These are phyloP conservation scores for Polydrusus tereticollis DNA, from an alignment of 2,888 invertebrate genomes.

Conservation along the genomic window DNA sequence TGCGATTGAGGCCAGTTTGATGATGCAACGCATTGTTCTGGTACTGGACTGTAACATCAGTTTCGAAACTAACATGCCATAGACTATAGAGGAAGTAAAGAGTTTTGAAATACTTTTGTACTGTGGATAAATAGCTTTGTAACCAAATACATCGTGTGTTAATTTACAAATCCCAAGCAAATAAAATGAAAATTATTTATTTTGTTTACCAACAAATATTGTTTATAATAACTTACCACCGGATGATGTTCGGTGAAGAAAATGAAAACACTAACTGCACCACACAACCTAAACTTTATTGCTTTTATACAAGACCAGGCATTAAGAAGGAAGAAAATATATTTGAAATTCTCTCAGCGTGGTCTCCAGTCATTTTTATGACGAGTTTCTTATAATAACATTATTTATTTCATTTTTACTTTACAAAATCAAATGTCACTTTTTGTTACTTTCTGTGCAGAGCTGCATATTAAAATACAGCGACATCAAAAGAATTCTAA, in stretches of 20 bases:
- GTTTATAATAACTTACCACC: constrained; percentile 10
- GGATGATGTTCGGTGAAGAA: constrained; percentile 1
- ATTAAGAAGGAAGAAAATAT: neutral
- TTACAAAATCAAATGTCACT: neutral
- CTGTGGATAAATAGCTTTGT: no score
- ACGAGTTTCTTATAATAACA: constrained; percentile 8
- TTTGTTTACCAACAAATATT: no score
- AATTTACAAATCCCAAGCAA: no score
- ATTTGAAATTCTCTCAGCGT: constrained; percentile 13
- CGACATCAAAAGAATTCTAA: no score
- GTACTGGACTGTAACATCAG: no score
- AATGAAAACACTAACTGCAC: constrained; percentile 13
- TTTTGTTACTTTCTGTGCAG: neutral
- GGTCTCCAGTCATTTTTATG: constrained; percentile 17
- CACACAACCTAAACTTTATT: neutral
- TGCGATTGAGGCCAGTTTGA: no score
- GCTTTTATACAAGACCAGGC: constrained; percentile 11
- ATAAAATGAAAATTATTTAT: no score
- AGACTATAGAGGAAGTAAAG: no score
- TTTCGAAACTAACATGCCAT: no score
- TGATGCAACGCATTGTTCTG: no score
- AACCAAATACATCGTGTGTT: no score
- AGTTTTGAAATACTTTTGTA: no score
- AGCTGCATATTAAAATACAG: neutral
- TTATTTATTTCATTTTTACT: constrained; percentile 13